Conservation (phyloP, 2,888 invertebrate genomes). For the Ferdinandea cuprea region DNA sequence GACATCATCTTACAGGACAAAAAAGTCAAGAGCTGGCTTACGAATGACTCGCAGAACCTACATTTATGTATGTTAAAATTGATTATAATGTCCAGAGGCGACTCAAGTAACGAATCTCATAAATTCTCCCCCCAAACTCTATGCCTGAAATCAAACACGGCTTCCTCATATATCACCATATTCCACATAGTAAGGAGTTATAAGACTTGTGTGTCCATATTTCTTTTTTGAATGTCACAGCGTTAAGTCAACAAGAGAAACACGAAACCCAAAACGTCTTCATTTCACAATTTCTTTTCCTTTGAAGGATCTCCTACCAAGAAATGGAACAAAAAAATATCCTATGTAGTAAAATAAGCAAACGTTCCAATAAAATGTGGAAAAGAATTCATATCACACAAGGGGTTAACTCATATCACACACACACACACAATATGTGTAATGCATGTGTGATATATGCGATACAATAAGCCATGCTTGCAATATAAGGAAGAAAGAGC, state of each 20-base stretch:
- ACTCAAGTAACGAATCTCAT: slow-evolving; percentile 11
- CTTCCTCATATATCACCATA: neutral
- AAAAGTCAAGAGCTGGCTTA: too few relatives aligned
- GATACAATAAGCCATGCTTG: slow-evolving; percentile 51
- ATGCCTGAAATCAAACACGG: slow-evolving; percentile 25
- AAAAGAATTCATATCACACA: slow-evolving; percentile 48
- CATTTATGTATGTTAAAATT: too few relatives aligned
- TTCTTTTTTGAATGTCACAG: slow-evolving; percentile 28
- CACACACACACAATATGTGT: slow-evolving; percentile 9
- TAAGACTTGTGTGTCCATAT: neutral
- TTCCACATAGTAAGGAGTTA: neutral
- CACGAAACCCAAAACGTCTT: slow-evolving; percentile 49
- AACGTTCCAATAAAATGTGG: slow-evolving; percentile 19
- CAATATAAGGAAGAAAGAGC: slow-evolving; percentile 34
- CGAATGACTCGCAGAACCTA: too few relatives aligned
- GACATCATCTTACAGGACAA: too few relatives aligned
- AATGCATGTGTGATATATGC: slow-evolving; percentile 64
- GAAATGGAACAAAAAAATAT: neutral
- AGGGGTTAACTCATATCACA: slow-evolving; percentile 37
- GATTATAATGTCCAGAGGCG: too few relatives aligned
- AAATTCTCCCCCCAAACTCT: slow-evolving; percentile 8
- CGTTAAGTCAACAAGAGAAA: slow-evolving; percentile 41
- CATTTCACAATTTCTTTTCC: slow-evolving; percentile 36
- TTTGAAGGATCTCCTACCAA: slow-evolving; percentile 13
- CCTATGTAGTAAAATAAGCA: too few relatives aligned